A percentile compares a stretch with the other conserved stretches of the same genome.
Evolutionary conservation across 2,888 invertebrate genomes (phyloP).

Genomic region (Byasa hedistus): DNA sequence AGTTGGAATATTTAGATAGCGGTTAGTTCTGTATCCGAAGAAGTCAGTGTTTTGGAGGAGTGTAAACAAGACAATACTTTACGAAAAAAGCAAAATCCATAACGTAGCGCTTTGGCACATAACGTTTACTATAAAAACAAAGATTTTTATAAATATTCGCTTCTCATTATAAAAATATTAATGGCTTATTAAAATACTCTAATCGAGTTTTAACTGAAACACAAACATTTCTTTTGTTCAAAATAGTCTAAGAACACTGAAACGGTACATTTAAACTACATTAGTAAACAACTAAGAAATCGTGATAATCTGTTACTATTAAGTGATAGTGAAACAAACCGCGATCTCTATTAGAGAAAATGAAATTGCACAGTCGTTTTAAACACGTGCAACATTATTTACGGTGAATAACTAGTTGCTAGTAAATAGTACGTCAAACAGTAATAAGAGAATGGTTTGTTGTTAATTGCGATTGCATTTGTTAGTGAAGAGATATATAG

Average conservation of each 20-base stretch:
- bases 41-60: too few species aligned
- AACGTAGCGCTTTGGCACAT: too few species aligned
- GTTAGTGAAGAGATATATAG: conserved; percentile 47
- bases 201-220: too few species aligned
- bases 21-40: too few species aligned
- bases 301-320: conserved; percentile 26
- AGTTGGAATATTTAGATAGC: conserved; percentile 7
- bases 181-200: too few species aligned
- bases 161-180: too few species aligned
- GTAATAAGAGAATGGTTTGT: conserved; percentile 56
- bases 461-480: conserved; percentile 59
- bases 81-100: too few species aligned
- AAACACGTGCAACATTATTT: conserved; percentile 46
- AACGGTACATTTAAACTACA: neutral
- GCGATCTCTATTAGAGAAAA: conserved; percentile 42
- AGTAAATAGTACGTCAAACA: conserved; percentile 56
- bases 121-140: too few species aligned
- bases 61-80: too few species aligned
- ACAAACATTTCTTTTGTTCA: too few species aligned
- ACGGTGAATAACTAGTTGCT: conserved; percentile 43
- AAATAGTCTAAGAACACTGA: neutral
- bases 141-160: too few species aligned
- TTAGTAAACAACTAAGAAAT: conserved; percentile 13
- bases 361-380: conserved; percentile 45
- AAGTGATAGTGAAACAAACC: conserved; percentile 32